phyloP scores from a whole-genome alignment of 2,113 vertebrate genomes.

The Mastomys natalensis region DNA sequence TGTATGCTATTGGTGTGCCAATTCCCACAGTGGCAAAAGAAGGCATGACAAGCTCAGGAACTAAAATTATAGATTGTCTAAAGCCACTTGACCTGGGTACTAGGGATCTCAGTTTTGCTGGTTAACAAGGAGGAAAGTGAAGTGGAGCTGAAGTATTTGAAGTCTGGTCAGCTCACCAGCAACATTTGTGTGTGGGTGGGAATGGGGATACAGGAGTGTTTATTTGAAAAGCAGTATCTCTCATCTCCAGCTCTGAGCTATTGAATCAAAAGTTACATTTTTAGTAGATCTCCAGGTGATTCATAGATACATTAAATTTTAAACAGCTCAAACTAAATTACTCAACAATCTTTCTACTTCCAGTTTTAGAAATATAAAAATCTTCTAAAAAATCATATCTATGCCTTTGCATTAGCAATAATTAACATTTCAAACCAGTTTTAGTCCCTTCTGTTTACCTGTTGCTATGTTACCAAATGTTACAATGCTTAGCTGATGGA shows the following conservation, averaged over 20 bases:
- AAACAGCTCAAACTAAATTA: slow-evolving; percentile 56
- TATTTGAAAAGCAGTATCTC: background rate
- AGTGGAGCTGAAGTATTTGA: background rate
- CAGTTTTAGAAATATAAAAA: slow-evolving; percentile 48
- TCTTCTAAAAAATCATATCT: background rate
- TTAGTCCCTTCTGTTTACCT: background rate
- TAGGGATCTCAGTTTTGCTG: background rate
- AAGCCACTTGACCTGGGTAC: background rate
- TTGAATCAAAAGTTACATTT: slow-evolving; percentile 46
- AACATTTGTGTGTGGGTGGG: background rate
- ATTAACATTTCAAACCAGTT: slow-evolving; percentile 10
- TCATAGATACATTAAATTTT: slow-evolving; percentile 60
- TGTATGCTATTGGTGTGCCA: background rate
- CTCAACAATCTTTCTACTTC: slow-evolving; percentile 14
- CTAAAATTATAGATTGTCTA: background rate
- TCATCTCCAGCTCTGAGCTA: background rate
- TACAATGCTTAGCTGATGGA: background rate
- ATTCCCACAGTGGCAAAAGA: background rate
- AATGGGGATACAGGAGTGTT: background rate
- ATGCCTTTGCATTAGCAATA: background rate
- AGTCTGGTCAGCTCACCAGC: background rate
- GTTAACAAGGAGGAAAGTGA: background rate
- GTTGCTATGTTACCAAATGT: background rate
- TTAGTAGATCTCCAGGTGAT: slow-evolving; percentile 35
- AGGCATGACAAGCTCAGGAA: background rate